Conservation (phyloP, 2,888 invertebrate genomes). For the Nephrotoma guestfalica region DNA sequence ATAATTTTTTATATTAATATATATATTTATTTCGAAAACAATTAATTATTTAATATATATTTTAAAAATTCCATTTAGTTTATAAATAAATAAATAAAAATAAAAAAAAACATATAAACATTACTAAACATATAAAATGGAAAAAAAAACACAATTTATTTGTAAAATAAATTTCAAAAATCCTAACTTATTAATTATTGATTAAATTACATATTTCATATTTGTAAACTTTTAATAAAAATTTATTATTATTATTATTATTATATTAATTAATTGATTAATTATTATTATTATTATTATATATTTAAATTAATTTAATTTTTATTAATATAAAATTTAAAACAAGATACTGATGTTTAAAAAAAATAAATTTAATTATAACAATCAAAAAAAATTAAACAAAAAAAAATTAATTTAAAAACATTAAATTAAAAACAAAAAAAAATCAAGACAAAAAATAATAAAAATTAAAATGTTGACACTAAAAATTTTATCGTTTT, state of each 20-base stretch:
- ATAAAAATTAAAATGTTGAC: slow-evolving; percentile 2
- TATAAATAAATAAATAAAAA: not conserved
- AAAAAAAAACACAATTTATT: not conserved
- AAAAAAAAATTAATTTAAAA: not conserved
- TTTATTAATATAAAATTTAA: not conserved
- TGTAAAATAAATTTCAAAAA: not conserved
- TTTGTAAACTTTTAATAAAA: not conserved
- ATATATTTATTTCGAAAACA: not conserved
- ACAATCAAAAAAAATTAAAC: not conserved
- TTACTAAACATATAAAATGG: not conserved
- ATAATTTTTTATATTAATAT: not conserved
- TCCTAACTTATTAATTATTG: slow-evolving; percentile 3
- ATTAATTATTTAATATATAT: not conserved
- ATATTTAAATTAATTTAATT: not conserved
- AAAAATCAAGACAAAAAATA: not conserved
- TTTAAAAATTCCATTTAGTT: not conserved
- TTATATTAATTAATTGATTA: not conserved
- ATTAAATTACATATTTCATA: not conserved
- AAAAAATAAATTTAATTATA: slow-evolving; percentile 2
- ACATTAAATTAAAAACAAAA: not conserved
- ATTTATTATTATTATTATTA: not conserved
- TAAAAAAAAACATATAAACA: not conserved
- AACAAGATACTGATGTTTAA: not conserved
- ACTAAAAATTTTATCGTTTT: not conserved
- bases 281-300: not conserved